Evolutionary conservation across 2,797 vertebrate genomes (phyloP).

Genomic region (Phataginus tricuspis): DNA sequence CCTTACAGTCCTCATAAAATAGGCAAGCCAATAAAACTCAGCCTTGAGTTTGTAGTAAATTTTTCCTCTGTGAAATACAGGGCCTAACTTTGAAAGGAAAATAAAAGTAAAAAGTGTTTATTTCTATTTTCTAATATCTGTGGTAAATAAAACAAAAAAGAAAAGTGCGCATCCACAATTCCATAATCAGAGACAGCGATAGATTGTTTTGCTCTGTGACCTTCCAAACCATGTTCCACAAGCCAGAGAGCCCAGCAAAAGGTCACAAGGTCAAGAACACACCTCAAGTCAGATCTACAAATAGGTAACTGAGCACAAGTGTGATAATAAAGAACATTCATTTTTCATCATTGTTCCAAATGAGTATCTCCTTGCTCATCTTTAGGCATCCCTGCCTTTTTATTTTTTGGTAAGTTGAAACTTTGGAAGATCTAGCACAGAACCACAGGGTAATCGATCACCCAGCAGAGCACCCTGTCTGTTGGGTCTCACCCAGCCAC

Average conservation of each 20-base stretch:
- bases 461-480: neutral
- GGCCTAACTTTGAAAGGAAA: neutral
- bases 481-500: neutral
- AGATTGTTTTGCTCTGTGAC: neutral
- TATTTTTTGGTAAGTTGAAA: neutral
- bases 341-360: neutral
- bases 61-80: slow-evolving; percentile 29
- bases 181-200: neutral
- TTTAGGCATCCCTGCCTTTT: neutral
- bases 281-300: neutral
- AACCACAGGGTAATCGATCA: neutral
- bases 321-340: neutral
- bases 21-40: neutral
- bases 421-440: neutral
- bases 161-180: neutral
- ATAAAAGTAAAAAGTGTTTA: neutral
- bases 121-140: neutral
- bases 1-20: neutral
- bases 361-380: neutral
- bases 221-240: neutral
- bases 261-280: neutral
- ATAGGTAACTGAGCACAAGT: neutral
- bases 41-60: neutral
- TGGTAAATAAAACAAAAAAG: neutral
- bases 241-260: neutral